Percentiles rank a stretch among this genome's conserved stretches.
Conservation (phyloP, 1,140 invertebrate species). For the Scylla paramamosain region DNA sequence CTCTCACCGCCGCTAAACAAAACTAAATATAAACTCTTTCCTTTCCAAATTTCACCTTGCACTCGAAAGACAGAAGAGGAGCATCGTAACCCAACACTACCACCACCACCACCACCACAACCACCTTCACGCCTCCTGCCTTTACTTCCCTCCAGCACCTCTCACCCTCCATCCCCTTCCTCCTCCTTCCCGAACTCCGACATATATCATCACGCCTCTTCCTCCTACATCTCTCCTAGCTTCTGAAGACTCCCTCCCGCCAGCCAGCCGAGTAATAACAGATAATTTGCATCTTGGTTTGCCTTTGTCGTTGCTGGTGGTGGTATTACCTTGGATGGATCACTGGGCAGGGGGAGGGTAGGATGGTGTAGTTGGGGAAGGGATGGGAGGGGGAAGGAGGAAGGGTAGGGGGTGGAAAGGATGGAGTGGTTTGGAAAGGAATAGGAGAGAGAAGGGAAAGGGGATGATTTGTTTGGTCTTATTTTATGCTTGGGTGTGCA, state of each 20-base stretch:
- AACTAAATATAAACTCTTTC: too few species aligned
- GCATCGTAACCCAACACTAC: not conserved
- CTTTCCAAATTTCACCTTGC: too few species aligned
- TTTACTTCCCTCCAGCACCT: not conserved
- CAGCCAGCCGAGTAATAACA: not conserved
- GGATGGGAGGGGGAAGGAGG: too few species aligned
- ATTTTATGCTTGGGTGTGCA: not conserved
- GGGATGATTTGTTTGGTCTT: not conserved
- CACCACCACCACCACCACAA: not conserved
- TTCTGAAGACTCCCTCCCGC: not conserved
- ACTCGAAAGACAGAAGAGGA: not conserved
- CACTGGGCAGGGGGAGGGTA: too few species aligned
- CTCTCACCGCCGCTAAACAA: too few species aligned
- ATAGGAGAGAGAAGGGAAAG: not conserved
- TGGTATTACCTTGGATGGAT: not conserved
- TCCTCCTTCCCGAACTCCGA: not conserved
- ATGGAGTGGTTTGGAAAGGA: not conserved
- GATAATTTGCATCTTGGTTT: slow-evolving; percentile 12
- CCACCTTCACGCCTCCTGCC: not conserved
- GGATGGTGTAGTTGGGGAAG: too few species aligned
- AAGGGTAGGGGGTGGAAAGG: not conserved
- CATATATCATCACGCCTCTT: not conserved
- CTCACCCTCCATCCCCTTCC: not conserved
- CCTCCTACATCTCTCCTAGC: not conserved
- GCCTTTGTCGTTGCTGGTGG: not conserved